These are phyloP conservation scores for Rhynchonema sp. DNA, from an alignment of 2,888 invertebrate genomes.

Conservation along the genomic window DNA sequence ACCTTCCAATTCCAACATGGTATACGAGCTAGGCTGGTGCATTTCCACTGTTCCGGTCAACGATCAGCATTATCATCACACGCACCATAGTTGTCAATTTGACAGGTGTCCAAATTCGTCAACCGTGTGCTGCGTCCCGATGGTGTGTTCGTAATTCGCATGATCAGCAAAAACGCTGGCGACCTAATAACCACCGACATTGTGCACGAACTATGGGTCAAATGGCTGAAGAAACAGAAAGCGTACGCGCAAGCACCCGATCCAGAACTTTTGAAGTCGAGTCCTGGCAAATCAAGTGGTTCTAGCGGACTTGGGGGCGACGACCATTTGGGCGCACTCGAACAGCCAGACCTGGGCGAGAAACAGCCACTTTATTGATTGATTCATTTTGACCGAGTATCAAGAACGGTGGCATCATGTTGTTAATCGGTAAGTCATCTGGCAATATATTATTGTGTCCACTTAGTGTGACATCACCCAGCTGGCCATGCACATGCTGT, in stretches of 20 bases:
- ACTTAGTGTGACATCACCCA: no score
- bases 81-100: neutral
- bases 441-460: no score
- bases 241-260: neutral
- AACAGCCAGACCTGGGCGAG: neutral
- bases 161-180: conserved; percentile 4
- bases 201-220: conserved; percentile 1
- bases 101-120: conserved; percentile 1
- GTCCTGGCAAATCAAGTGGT: neutral
- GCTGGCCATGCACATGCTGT: no score
- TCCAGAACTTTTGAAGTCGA: neutral
- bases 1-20: no score
- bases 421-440: no score
- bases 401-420: no score
- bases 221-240: neutral
- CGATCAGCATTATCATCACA: no score
- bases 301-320: neutral
- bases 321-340: neutral
- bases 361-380: no score
- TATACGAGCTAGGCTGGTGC: no score
- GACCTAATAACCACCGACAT: conserved; percentile 5
- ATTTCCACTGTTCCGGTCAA: no score
- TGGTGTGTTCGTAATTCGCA: conserved; percentile 6
- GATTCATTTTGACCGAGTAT: no score
- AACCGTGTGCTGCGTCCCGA: conserved; percentile 4